phyloP scores from a whole-genome alignment of 1,140 invertebrate species.

The Hycleus phaleratus region DNA sequence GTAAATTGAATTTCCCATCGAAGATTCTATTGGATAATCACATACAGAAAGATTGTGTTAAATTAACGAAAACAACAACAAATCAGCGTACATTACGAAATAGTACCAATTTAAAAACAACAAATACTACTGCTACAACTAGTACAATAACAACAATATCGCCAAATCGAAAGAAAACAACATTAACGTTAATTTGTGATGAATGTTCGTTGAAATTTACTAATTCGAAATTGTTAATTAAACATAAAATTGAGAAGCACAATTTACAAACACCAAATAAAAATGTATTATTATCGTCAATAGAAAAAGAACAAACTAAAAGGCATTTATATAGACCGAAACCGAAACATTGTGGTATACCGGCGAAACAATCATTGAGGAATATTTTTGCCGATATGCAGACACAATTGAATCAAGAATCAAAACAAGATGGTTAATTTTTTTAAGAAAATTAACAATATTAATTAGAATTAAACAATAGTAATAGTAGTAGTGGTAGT shows the following conservation, averaged over 20 bases:
- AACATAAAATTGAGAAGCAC: constrained; percentile 28
- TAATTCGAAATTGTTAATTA: constrained; percentile 23
- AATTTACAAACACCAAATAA: constrained; percentile 5
- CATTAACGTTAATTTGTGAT: constrained; percentile 21
- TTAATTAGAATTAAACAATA: too few relatives aligned
- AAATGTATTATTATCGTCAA: background rate
- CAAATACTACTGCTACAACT: background rate
- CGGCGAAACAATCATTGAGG: background rate
- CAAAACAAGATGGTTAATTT: too few relatives aligned
- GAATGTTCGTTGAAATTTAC: constrained; percentile 24
- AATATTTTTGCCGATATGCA: background rate
- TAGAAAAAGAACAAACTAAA: background rate
- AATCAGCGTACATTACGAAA: constrained; percentile 6
- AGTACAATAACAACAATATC: background rate
- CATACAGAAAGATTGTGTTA: constrained; percentile 27
- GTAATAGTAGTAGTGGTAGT: too few relatives aligned
- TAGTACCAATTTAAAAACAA: too few relatives aligned
- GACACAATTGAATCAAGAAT: background rate
- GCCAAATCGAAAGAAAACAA: background rate
- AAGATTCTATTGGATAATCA: constrained; percentile 28
- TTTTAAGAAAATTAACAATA: too few relatives aligned
- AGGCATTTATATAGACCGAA: too few relatives aligned
- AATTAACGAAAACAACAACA: constrained; percentile 5
- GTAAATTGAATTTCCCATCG: constrained; percentile 24
- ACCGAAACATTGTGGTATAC: background rate